Evolutionary conservation across 1,140 invertebrate species (phyloP).

Genomic region (Drosophila carrolli): DNA sequence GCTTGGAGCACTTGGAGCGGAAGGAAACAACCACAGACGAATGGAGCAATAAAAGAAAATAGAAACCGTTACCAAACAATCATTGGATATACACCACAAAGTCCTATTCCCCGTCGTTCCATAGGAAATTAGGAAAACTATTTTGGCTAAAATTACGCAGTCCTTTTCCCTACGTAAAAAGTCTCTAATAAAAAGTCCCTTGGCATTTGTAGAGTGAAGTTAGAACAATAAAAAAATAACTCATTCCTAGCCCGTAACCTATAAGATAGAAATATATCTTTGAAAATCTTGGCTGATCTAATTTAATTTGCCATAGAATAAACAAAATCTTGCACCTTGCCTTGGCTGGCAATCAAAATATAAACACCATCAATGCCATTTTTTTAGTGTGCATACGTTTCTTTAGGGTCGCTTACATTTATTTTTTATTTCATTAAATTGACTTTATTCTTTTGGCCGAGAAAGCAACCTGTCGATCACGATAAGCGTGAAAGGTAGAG

Average conservation of each 20-base stretch:
- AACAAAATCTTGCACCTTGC: constrained; percentile 7
- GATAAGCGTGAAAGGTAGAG: neutral
- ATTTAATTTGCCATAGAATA: neutral
- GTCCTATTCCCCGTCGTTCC: neutral
- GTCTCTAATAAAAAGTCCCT: too few relatives aligned
- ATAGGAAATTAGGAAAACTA: constrained; percentile 40
- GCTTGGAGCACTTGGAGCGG: neutral
- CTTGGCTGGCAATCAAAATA: constrained; percentile 13
- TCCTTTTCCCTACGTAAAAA: too few relatives aligned
- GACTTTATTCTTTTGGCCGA: constrained; percentile 36
- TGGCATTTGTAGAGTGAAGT: too few relatives aligned
- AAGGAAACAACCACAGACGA: constrained; percentile 12
- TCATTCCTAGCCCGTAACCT: too few relatives aligned
- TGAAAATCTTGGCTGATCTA: too few relatives aligned
- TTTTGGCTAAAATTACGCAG: constrained; percentile 26
- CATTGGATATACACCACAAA: constrained; percentile 2
- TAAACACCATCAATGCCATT: constrained; percentile 10
- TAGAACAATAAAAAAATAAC: too few relatives aligned
- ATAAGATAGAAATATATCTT: too few relatives aligned
- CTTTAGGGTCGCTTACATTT: constrained; percentile 5
- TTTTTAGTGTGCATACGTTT: neutral
- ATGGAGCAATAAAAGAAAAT: constrained; percentile 18
- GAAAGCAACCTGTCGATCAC: constrained; percentile 35
- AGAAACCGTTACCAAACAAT: constrained; percentile 10
- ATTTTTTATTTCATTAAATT: constrained; percentile 25